Conservation (phyloP, 1,140 invertebrate genomes). For the Leptinotarsa texana region DNA sequence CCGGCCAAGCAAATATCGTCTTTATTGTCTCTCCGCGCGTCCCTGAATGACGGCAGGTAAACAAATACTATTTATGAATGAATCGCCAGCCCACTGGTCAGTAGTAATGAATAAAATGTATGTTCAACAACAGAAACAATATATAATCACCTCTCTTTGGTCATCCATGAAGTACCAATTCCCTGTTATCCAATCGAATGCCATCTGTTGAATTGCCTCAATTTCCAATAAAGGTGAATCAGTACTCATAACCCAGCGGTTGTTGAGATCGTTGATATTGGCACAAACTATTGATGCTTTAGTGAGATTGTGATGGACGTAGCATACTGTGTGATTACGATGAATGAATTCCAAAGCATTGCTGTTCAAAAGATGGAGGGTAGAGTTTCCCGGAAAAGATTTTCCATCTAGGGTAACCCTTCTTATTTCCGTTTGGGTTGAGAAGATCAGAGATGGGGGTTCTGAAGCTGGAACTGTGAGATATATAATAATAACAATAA, state of each 20-base stretch:
- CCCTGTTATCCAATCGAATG: constrained; percentile 82
- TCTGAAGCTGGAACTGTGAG: constrained; percentile 60
- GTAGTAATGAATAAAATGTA: constrained; percentile 63
- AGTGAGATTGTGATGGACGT: constrained; percentile 64
- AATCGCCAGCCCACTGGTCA: too few relatives aligned
- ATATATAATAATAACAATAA: constrained; percentile 17
- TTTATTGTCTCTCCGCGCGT: too few relatives aligned
- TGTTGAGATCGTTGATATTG: constrained; percentile 63
- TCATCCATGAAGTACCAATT: constrained; percentile 88
- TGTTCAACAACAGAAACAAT: too few relatives aligned
- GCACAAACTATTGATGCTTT: constrained; percentile 63
- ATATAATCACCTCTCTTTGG: constrained; percentile 65
- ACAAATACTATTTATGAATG: too few relatives aligned
- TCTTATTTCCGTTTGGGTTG: constrained; percentile 60
- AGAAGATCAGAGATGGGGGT: constrained; percentile 60
- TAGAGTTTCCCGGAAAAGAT: constrained; percentile 54
- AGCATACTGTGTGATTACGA: constrained; percentile 69
- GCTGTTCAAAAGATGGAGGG: constrained; percentile 55
- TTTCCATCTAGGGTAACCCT: constrained; percentile 61
- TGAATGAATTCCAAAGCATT: constrained; percentile 61
- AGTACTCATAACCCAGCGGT: constrained; percentile 61
- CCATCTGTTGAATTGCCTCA: constrained; percentile 68
- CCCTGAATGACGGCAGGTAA: too few relatives aligned
- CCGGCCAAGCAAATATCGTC: too few relatives aligned
- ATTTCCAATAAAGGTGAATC: constrained; percentile 63